phyloP scores from a whole-genome alignment of 2,888 invertebrate genomes.

The Oscheius onirici region DNA sequence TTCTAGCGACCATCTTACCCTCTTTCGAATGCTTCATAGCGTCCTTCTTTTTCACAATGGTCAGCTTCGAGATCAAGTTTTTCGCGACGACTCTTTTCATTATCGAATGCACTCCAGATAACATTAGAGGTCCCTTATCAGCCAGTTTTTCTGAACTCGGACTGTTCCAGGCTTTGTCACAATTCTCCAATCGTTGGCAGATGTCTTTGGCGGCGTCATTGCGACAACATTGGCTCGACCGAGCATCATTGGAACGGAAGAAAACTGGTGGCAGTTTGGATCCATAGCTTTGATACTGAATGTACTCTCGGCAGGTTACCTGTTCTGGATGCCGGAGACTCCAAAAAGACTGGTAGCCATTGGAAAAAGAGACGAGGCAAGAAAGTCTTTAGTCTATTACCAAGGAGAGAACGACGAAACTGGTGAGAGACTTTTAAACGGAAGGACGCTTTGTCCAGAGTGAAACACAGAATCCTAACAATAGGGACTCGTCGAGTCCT shows the following conservation, averaged over 20 bases:
- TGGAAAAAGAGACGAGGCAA: conserved; percentile 4
- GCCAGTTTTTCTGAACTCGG: not conserved
- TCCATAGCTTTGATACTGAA: not conserved
- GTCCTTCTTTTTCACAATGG: conserved; percentile 17
- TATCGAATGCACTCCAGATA: conserved; percentile 21
- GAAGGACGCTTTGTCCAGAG: too few species aligned
- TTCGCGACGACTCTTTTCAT: conserved; percentile 22
- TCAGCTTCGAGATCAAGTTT: conserved; percentile 19
- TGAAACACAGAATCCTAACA: too few species aligned
- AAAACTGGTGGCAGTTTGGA: conserved; percentile 17
- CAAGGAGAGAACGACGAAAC: conserved; percentile 5
- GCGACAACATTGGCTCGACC: conserved; percentile 12
- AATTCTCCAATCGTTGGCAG: conserved; percentile 13
- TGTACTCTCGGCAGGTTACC: not conserved
- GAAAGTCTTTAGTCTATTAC: not conserved
- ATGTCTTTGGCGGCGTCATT: not conserved
- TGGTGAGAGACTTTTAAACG: not conserved
- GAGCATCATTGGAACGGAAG: conserved; percentile 3
- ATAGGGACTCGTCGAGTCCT: too few species aligned
- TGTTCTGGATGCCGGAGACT: conserved; percentile 29
- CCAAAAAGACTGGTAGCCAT: conserved; percentile 11
- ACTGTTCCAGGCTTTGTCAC: conserved; percentile 14
- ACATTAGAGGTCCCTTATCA: conserved; percentile 14
- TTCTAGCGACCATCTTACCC: conserved; percentile 7
- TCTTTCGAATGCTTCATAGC: conserved; percentile 23